Percentiles rank a stretch among this genome's conserved stretches.
Conservation (phyloP, 2,888 invertebrate genomes). For the Pachydiplax longipennis region DNA sequence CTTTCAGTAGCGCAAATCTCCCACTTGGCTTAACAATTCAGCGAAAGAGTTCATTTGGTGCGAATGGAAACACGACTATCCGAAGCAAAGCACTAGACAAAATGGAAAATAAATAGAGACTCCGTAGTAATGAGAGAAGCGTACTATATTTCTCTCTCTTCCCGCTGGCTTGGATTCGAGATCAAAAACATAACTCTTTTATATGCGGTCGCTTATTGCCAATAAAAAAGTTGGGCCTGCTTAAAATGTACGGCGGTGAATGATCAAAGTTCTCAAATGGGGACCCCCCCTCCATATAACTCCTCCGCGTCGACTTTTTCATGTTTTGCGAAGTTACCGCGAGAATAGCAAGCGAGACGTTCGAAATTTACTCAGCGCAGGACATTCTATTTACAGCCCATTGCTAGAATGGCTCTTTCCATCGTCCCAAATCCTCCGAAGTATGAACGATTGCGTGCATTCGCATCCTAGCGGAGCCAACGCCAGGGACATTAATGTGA, state of each 20-base stretch:
- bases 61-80: too few relatives aligned
- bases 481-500: background rate
- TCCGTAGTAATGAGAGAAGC: background rate
- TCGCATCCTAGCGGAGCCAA: background rate
- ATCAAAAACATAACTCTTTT: constrained; percentile 36
- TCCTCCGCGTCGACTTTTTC: constrained; percentile 21
- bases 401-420: constrained; percentile 8
- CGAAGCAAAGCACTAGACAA: background rate
- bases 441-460: constrained; percentile 32
- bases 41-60: too few relatives aligned
- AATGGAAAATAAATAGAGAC: background rate
- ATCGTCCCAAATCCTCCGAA: background rate
- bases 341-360: constrained; percentile 17
- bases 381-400: constrained; percentile 33
- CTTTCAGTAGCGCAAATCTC: too few relatives aligned
- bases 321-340: constrained; percentile 34
- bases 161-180: constrained; percentile 21
- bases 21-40: too few relatives aligned
- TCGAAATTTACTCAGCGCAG: constrained; percentile 24
- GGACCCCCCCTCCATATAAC: background rate
- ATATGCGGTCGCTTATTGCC: constrained; percentile 41
- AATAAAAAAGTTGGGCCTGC: constrained; percentile 32
- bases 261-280: constrained; percentile 27
- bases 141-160: background rate
- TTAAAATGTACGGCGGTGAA: constrained; percentile 31